Conservation (phyloP, 2,113 vertebrate species). For the Chrysemys picta region DNA sequence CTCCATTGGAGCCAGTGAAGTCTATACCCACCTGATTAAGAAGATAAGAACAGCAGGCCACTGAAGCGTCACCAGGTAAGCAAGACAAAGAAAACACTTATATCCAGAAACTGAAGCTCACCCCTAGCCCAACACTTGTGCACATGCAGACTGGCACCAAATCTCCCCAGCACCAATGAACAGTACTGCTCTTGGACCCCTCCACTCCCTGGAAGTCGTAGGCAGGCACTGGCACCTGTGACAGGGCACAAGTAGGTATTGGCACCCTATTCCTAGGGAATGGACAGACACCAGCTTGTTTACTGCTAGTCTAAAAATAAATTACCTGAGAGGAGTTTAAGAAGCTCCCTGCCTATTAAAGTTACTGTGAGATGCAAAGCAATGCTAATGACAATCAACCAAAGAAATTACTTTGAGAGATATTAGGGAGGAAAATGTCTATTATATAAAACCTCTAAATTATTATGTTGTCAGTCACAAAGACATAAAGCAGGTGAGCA, state of each 20-base stretch:
- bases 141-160: neutral
- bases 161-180: neutral
- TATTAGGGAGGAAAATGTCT: neutral
- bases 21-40: slow-evolving; percentile 89
- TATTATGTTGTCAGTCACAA: neutral
- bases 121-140: neutral
- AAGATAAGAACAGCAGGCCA: slow-evolving; percentile 1
- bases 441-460: neutral
- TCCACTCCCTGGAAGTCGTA: neutral
- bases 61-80: neutral
- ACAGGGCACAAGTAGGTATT: neutral
- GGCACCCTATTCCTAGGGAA: neutral
- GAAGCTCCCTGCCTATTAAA: neutral
- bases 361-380: neutral
- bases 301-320: rapidly evolving
- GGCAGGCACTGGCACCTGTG: neutral
- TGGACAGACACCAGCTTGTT: neutral
- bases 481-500: neutral
- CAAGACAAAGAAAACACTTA: neutral
- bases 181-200: neutral
- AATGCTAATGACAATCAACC: neutral
- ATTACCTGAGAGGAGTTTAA: neutral
- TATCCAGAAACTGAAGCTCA: neutral
- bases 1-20: slow-evolving; percentile 95
- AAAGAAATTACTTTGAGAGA: neutral